Conservation (phyloP, 1,140 invertebrate species). For the Tenebrio molitor region DNA sequence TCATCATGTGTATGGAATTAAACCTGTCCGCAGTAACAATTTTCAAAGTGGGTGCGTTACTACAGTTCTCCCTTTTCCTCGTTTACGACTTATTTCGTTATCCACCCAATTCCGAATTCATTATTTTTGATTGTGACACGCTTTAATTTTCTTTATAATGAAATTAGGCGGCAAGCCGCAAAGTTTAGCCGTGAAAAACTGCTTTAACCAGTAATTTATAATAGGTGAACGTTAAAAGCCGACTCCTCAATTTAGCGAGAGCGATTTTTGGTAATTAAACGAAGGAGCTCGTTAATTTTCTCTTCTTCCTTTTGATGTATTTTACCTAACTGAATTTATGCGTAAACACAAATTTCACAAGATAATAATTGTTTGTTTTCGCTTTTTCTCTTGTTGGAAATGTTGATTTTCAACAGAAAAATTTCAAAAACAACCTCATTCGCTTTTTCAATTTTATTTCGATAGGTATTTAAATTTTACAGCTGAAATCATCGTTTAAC, state of each 20-base stretch:
- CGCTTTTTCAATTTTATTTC: constrained; percentile 12
- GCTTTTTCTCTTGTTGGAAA: constrained; percentile 12
- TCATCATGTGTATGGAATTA: constrained; percentile 23
- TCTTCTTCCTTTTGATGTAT: constrained; percentile 32
- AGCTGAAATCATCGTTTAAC: not conserved
- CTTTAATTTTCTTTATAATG: constrained; percentile 10
- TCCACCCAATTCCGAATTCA: not conserved
- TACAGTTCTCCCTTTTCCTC: not conserved
- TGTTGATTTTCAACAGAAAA: constrained; percentile 19
- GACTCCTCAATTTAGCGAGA: constrained; percentile 21
- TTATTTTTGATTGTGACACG: constrained; percentile 5
- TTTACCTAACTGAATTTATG: constrained; percentile 18
- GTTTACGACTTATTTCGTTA: not conserved
- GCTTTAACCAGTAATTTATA: constrained; percentile 12
- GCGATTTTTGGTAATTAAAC: constrained; percentile 28
- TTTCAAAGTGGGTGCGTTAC: constrained; percentile 9
- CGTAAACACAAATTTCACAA: constrained; percentile 22
- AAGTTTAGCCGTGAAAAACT: constrained; percentile 5
- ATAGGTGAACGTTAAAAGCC: constrained; percentile 18
- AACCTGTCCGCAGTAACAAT: constrained; percentile 3
- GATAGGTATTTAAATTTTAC: constrained; percentile 6
- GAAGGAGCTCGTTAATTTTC: constrained; percentile 21
- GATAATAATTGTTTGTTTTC: constrained; percentile 40
- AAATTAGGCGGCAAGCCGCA: constrained; percentile 6
- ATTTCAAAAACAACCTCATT: constrained; percentile 23